Evolutionary conservation across 2,797 vertebrate species (phyloP), one percentile per base, ranked within the genome.

Genomic region (Cyprinella venusta): DNA sequence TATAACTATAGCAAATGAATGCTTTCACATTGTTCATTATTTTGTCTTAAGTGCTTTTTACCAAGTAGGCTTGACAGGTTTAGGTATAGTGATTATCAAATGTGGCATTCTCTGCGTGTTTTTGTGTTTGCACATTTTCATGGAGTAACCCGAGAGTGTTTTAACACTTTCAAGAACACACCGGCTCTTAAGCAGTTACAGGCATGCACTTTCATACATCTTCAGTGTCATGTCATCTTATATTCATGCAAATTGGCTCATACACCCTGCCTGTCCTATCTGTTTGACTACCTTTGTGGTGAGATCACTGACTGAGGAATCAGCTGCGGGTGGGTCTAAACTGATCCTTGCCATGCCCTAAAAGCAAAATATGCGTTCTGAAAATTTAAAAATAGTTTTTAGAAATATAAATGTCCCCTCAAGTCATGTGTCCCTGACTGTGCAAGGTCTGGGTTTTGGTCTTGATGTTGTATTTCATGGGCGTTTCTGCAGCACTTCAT

Each of bases 271-370:
- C 87, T 90, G 90, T 93, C 91, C 88, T 92, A 89, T 88, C 89
- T 90, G 92, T 92, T 91, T 79, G 92, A 92, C 92, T 94, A 90
- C 92, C 91, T 87, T 89, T 90, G 91, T 87, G 90, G 88, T 93
- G 93, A 94, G 93, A 92, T 94, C 92, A 94, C 87, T 69, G n/a
- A 83, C 88, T n/a, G 83, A 89, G 87, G 91, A 91, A 86, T 90
- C 89, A 87, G 84, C 87, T 79, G 85, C 84, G 65, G 71, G 84
- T 90, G 88, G 61, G 74, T 84, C 54, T 86, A 88, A 86, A 87
- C 54, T 6, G 42, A 80, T 84, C 3, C 42, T 45, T 45, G 42
- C 42, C 42, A 87, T 87, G 82, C 86, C 83, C 69, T 80, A 83
- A 85, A 59, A 69, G 72, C 74, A 68, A 69, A 6, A 85, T 69